Conservation (phyloP, 2,113 vertebrate species). For the Bos taurus region DNA sequence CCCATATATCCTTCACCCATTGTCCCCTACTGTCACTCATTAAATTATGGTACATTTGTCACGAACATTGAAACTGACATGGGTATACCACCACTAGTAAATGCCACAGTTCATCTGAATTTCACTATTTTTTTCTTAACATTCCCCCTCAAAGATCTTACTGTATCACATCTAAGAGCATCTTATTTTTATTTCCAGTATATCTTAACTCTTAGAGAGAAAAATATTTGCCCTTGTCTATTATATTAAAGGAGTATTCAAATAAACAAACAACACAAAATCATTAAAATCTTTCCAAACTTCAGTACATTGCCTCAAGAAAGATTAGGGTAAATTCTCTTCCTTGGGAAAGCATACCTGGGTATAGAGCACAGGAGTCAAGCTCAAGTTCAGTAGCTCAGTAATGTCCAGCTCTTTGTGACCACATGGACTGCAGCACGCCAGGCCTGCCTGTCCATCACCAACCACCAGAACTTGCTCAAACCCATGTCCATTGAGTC, state of each 20-base stretch:
- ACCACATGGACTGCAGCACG: fast-evolving
- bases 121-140: background rate
- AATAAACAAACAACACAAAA: background rate
- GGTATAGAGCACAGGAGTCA: background rate
- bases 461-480: background rate
- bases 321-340: background rate
- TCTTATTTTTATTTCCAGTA: conserved; percentile 21
- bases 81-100: background rate
- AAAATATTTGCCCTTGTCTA: background rate
- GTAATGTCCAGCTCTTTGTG: background rate
- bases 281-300: background rate
- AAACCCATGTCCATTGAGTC: background rate
- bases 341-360: background rate
- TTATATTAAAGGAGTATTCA: background rate
- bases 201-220: background rate
- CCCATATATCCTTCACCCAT: background rate
- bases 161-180: background rate
- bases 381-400: background rate
- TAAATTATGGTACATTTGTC: background rate
- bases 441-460: background rate
- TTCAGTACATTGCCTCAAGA: background rate
- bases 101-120: background rate
- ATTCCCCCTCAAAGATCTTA: background rate
- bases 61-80: background rate
- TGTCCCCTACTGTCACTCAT: background rate